Percentiles rank a stretch among this genome's conserved stretches.
phyloP scores from a whole-genome alignment of 2,888 invertebrate species.

The Aplocera efformata region DNA sequence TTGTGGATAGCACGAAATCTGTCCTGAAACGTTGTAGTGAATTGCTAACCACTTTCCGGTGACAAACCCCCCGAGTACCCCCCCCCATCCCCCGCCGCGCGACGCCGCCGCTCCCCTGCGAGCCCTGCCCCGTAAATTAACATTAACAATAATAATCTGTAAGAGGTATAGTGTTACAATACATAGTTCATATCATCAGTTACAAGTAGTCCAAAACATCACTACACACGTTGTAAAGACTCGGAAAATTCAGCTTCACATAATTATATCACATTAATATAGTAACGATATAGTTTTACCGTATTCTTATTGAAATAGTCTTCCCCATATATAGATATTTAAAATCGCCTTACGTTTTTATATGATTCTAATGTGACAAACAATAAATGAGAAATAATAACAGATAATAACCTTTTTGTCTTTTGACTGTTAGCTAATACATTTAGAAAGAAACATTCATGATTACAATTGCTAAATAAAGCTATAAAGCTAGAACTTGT shows the following conservation, averaged over 20 bases:
- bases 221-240: constrained; percentile 67
- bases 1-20: too few species aligned
- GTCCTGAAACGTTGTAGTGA: too few species aligned
- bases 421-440: too few species aligned
- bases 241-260: constrained; percentile 59
- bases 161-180: constrained; percentile 55
- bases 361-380: too few species aligned
- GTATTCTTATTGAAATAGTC: neutral
- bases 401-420: too few species aligned
- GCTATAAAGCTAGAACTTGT: too few species aligned
- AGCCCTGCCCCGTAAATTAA: constrained; percentile 34
- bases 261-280: constrained; percentile 69
- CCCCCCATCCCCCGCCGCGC: neutral
- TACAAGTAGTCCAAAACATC: constrained; percentile 54
- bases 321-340: too few species aligned
- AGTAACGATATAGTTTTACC: constrained; percentile 29
- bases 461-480: too few species aligned
- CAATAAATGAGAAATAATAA: too few species aligned
- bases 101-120: constrained; percentile 1
- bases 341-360: too few species aligned
- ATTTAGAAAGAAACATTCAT: too few species aligned
- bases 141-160: constrained; percentile 72
- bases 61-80: neutral
- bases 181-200: constrained; percentile 22
- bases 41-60: too few species aligned